Evolutionary conservation across 2,797 vertebrate species (phyloP).

Genomic region (Nothura maculosa): DNA sequence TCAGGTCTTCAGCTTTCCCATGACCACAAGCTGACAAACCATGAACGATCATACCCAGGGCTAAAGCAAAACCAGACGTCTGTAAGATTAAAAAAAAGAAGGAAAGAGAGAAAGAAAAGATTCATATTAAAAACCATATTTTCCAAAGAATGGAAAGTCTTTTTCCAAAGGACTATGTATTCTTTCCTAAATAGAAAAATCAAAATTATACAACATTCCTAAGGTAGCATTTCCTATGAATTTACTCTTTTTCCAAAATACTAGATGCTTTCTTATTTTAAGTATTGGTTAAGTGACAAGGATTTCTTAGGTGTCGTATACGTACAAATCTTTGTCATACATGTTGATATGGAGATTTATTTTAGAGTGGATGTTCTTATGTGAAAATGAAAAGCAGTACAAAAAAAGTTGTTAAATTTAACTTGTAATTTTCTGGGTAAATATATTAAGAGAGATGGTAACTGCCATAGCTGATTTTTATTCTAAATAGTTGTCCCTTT

Average conservation of each 20-base stretch:
- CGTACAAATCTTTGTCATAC: background rate
- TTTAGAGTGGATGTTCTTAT: background rate
- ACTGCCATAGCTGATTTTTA: background rate
- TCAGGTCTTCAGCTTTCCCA: constrained; percentile 92
- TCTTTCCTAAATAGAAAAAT: background rate
- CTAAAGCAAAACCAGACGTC: constrained; percentile 93
- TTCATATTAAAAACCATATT: no score
- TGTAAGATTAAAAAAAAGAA: constrained; percentile 57
- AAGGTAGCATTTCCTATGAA: background rate
- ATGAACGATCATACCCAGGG: constrained; percentile 89
- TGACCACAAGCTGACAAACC: constrained; percentile 91
- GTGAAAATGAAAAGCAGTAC: background rate
- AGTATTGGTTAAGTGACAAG: background rate
- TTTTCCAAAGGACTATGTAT: background rate
- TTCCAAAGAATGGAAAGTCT: no score
- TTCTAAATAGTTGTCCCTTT: background rate
- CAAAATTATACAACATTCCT: background rate
- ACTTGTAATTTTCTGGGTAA: background rate
- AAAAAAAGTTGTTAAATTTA: background rate
- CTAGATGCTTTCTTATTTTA: background rate
- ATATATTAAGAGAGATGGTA: background rate
- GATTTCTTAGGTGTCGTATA: background rate
- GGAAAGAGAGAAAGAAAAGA: no score
- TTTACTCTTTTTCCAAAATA: background rate
- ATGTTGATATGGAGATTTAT: background rate